Percentiles rank a stretch among this genome's conserved stretches.
phyloP scores from a whole-genome alignment of 2,113 vertebrate genomes.

The Xiphophorus maculatus region DNA sequence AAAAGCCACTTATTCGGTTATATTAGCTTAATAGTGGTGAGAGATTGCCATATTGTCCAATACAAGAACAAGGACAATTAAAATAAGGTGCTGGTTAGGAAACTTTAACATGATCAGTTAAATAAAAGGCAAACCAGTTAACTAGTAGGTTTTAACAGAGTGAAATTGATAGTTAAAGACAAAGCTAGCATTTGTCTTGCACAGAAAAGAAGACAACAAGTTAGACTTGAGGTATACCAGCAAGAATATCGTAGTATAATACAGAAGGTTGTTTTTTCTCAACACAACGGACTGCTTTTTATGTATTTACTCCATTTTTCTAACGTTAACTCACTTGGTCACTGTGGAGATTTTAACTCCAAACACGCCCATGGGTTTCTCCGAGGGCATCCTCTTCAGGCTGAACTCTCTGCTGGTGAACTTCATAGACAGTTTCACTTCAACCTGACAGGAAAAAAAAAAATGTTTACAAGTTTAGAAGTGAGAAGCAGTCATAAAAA shows the following conservation, averaged over 20 bases:
- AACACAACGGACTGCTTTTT: background rate
- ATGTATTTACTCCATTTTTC: background rate
- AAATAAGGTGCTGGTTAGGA: background rate
- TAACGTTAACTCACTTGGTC: conserved; percentile 88
- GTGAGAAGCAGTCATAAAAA: background rate
- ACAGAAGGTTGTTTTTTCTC: background rate
- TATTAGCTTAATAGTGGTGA: background rate
- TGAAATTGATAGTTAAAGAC: background rate
- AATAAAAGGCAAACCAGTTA: background rate
- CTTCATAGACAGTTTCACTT: conserved; percentile 96
- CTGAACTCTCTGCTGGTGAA: conserved; percentile 98
- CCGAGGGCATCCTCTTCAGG: conserved; percentile 92
- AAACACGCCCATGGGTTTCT: conserved; percentile 94
- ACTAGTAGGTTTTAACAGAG: background rate
- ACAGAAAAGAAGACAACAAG: background rate
- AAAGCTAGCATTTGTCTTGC: background rate
- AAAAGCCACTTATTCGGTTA: background rate
- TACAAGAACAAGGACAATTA: background rate
- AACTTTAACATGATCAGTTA: background rate
- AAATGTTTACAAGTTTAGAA: conserved; percentile 3
- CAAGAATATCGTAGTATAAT: background rate
- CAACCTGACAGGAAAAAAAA: conserved; percentile 81
- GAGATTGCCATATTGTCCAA: background rate
- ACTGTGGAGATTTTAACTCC: conserved; percentile 95
- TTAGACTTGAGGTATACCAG: background rate